Percentiles rank a stretch among this genome's conserved stretches.
Evolutionary conservation across 2,797 vertebrate species (phyloP).

Genomic region (Hipposideros larvatus): DNA sequence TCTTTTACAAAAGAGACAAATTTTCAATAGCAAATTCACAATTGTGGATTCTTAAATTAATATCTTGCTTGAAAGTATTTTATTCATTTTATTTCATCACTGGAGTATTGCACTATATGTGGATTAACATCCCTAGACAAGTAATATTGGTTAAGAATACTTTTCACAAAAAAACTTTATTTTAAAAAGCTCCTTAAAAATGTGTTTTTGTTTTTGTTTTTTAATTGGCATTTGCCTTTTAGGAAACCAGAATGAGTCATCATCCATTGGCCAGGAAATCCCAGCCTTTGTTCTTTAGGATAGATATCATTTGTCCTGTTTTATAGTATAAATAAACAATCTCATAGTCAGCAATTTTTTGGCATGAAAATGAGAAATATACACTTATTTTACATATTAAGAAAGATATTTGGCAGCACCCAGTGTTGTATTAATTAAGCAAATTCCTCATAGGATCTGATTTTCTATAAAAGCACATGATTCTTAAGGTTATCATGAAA

Average conservation of each 20-base stretch:
- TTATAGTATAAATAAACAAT: conserved; percentile 14
- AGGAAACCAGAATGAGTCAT: neutral
- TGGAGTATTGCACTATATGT: neutral
- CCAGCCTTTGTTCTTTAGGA: neutral
- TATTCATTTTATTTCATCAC: neutral
- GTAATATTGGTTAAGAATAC: neutral
- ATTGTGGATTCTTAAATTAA: neutral
- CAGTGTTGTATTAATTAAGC: neutral
- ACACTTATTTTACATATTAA: conserved; percentile 53
- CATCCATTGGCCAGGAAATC: neutral
- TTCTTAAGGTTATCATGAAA: neutral
- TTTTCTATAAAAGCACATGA: neutral
- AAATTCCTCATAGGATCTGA: neutral
- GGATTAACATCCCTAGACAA: neutral
- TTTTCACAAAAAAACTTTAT: neutral
- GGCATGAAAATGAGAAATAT: conserved; percentile 50
- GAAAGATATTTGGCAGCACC: neutral
- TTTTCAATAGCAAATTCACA: conserved; percentile 6
- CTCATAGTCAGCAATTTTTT: neutral
- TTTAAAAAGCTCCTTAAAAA: neutral
- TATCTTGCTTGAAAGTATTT: neutral
- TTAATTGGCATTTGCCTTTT: neutral
- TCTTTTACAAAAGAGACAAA: conserved; percentile 27
- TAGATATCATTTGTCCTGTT: neutral
- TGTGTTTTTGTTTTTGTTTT: neutral